These are phyloP conservation scores for Macrostomum cliftonense DNA, from an alignment of 2,888 invertebrate species.

Conservation along the genomic window DNA sequence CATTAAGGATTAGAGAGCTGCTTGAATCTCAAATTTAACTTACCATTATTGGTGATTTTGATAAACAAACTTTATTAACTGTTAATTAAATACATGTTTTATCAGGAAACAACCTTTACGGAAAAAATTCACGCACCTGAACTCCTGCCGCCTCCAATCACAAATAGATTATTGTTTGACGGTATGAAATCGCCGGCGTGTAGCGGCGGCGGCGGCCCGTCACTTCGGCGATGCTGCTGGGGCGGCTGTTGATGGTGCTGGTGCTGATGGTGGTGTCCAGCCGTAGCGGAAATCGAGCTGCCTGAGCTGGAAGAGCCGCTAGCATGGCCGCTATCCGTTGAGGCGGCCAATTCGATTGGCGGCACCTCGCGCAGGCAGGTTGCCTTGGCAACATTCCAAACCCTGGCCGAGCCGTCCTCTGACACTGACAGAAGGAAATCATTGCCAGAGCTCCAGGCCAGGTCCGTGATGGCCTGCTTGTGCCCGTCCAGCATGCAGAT, in stretches of 20 bases:
- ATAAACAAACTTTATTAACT: too few relatives aligned
- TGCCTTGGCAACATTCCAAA: constrained; percentile 49
- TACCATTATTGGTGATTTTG: too few relatives aligned
- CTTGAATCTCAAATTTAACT: too few relatives aligned
- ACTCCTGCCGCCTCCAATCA: constrained; percentile 42
- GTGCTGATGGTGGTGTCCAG: neutral
- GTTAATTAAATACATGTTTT: too few relatives aligned
- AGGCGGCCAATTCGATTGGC: neutral
- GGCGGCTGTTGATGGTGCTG: constrained; percentile 17
- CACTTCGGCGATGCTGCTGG: constrained; percentile 13
- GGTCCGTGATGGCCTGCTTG: constrained; percentile 54
- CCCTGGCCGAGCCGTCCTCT: constrained; percentile 51
- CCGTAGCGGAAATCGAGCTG: neutral
- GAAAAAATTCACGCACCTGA: neutral
- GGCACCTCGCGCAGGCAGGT: constrained; percentile 23
- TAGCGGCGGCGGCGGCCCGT: constrained; percentile 19
- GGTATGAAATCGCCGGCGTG: constrained; percentile 57
- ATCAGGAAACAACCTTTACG: too few relatives aligned
- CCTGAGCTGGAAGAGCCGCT: too few relatives aligned
- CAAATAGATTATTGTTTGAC: constrained; percentile 63
- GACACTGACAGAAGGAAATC: constrained; percentile 61
- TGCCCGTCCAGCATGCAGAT: constrained; percentile 56
- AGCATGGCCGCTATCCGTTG: neutral
- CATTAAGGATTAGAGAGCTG: neutral
- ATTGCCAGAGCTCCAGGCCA: constrained; percentile 68